A percentile compares a stretch with the other conserved stretches of the same genome.
Evolutionary conservation across 2,797 vertebrate species (phyloP).

Genomic region (Gallinago nigripennis): DNA sequence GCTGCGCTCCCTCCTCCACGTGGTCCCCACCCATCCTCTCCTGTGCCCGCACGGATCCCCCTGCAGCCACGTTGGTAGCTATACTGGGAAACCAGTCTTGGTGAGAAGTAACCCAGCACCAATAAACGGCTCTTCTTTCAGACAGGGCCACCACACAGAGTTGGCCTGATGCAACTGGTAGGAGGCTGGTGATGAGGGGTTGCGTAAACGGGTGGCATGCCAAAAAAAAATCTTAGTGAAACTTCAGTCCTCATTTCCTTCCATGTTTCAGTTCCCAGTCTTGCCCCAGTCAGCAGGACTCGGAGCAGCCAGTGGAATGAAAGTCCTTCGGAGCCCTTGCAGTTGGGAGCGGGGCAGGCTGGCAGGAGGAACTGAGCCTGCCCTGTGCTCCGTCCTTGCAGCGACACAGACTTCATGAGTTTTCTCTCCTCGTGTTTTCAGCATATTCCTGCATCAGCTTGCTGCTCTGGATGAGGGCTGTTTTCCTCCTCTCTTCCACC

Average conservation of each 20-base stretch:
- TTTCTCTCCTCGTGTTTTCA: background rate
- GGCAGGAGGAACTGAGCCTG: background rate
- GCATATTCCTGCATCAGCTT: background rate
- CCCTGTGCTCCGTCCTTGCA: background rate
- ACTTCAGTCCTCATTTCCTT: constrained; percentile 41
- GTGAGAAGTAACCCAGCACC: background rate
- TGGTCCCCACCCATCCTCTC: background rate
- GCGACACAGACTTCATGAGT: background rate
- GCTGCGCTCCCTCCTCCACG: background rate
- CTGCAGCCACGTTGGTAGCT: background rate
- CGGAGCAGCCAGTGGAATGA: background rate
- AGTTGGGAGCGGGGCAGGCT: background rate
- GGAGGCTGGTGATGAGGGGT: background rate
- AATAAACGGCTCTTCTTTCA: background rate
- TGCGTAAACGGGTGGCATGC: background rate
- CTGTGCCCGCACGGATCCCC: background rate
- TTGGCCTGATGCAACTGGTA: background rate
- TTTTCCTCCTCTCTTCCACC: background rate
- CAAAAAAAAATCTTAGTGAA: background rate
- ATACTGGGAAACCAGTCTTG: background rate
- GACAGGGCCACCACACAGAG: background rate
- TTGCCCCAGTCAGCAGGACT: background rate
- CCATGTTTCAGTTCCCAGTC: constrained; percentile 45
- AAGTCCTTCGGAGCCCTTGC: fast-evolving
- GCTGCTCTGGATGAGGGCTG: background rate